A percentile compares a stretch with the other conserved stretches of the same genome.
Evolutionary conservation across 2,888 invertebrate genomes (phyloP).

Genomic region (Drosophila infuscata): DNA sequence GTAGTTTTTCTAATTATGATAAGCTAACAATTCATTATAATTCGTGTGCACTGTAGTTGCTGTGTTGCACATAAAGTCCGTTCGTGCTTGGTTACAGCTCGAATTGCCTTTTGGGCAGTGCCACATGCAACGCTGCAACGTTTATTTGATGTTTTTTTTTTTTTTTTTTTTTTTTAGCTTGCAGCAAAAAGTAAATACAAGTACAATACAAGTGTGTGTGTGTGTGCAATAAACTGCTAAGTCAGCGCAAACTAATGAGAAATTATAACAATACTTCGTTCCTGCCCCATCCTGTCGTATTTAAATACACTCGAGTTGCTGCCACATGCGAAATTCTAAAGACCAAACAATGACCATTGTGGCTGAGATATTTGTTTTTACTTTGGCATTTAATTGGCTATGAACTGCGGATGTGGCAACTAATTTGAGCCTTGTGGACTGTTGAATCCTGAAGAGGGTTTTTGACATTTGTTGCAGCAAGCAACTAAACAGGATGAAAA

Average conservation of each 20-base stretch:
- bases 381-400: slow-evolving; percentile 44
- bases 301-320: slow-evolving; percentile 35
- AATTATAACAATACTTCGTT: slow-evolving; percentile 47
- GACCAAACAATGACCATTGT: slow-evolving; percentile 29
- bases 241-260: slow-evolving; percentile 68
- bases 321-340: slow-evolving; percentile 28
- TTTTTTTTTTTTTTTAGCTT: slow-evolving; percentile 27
- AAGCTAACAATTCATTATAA: slow-evolving; percentile 20
- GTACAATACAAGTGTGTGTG: slow-evolving; percentile 14
- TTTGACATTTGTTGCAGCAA: slow-evolving; percentile 19
- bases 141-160: slow-evolving; percentile 31
- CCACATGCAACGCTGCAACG: slow-evolving; percentile 33
- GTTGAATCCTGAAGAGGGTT: not conserved
- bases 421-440: slow-evolving; percentile 18
- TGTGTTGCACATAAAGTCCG: slow-evolving; percentile 6
- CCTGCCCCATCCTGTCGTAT: not conserved
- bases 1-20: not conserved
- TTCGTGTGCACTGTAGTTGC: slow-evolving; percentile 8
- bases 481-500: slow-evolving; percentile 24
- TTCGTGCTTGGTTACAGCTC: slow-evolving; percentile 18
- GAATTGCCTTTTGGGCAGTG: slow-evolving; percentile 10
- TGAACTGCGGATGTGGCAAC: slow-evolving; percentile 40
- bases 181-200: slow-evolving; percentile 52
- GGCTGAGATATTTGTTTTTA: slow-evolving; percentile 17
- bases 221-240: slow-evolving; percentile 46